A percentile compares a stretch with the other conserved stretches of the same genome.
These are phyloP conservation scores for Cardinalis cardinalis DNA, from an alignment of 2,113 vertebrate species.

Conservation along the genomic window DNA sequence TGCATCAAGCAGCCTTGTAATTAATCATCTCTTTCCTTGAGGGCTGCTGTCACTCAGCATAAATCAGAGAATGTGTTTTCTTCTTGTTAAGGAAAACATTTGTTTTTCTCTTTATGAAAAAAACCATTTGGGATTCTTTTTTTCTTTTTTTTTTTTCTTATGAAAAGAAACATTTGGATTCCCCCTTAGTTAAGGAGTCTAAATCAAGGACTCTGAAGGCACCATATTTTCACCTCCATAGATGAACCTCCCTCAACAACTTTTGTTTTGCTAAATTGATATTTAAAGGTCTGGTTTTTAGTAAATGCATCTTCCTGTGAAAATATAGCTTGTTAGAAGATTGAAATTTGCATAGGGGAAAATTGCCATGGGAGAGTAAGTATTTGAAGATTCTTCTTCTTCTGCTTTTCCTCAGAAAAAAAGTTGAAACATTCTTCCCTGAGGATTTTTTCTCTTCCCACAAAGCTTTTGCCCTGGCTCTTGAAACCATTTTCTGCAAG, in stretches of 20 bases:
- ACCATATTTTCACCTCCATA: background rate
- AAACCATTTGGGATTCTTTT: background rate
- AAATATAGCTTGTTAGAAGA: background rate
- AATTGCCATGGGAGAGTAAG: background rate
- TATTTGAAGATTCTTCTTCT: background rate
- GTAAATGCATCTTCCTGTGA: background rate
- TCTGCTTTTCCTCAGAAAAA: background rate
- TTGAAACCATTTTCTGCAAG: background rate
- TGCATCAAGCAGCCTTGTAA: background rate
- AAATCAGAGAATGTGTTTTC: background rate
- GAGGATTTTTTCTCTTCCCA: background rate
- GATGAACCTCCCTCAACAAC: background rate
- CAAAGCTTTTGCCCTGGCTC: background rate
- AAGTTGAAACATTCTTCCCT: background rate
- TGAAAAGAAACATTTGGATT: background rate
- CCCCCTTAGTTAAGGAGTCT: too few relatives aligned
- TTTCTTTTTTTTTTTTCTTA: background rate
- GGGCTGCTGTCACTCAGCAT: background rate
- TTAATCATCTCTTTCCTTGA: background rate
- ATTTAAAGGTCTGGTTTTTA: background rate
- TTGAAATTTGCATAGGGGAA: background rate
- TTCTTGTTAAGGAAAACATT: background rate
- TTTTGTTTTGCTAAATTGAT: background rate
- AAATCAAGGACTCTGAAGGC: background rate
- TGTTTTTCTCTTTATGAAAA: background rate